phyloP scores from a whole-genome alignment of 2,113 vertebrate genomes.

The Onychorhynchus coronatus region DNA sequence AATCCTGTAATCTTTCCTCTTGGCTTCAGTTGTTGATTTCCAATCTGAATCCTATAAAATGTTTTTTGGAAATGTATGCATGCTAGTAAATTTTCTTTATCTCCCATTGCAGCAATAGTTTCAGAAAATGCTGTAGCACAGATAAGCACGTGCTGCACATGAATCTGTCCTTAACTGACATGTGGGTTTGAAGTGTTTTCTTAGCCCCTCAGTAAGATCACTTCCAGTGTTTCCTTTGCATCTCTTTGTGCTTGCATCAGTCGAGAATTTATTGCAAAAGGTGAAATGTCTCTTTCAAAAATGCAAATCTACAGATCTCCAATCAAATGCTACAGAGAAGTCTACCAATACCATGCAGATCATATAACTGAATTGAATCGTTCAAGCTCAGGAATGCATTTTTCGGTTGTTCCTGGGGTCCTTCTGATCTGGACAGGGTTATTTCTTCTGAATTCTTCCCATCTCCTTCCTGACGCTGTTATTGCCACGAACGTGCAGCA shows the following conservation, averaged over 20 bases:
- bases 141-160: conserved; percentile 22
- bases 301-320: not conserved
- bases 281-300: conserved; percentile 17
- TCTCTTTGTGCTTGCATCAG: not conserved
- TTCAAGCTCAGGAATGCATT: not conserved
- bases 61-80: not conserved
- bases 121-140: not conserved
- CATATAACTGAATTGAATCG: not conserved
- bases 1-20: conserved; percentile 15
- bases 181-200: conserved; percentile 16
- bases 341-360: not conserved
- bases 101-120: not conserved
- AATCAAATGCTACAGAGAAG: not conserved
- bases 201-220: not conserved
- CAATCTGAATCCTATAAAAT: conserved; percentile 5
- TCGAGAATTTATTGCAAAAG: conserved; percentile 8
- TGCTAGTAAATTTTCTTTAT: conserved; percentile 36
- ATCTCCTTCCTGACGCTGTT: not conserved
- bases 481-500: not conserved
- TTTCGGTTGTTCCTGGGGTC: not conserved
- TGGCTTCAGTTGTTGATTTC: not conserved
- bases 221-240: conserved; percentile 10
- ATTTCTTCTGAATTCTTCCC: not conserved
- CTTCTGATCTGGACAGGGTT: not conserved
- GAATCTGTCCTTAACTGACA: conserved; percentile 57